These are phyloP conservation scores for Ivindomyrus marchei DNA, from an alignment of 2,113 vertebrate genomes.

Conservation along the genomic window DNA sequence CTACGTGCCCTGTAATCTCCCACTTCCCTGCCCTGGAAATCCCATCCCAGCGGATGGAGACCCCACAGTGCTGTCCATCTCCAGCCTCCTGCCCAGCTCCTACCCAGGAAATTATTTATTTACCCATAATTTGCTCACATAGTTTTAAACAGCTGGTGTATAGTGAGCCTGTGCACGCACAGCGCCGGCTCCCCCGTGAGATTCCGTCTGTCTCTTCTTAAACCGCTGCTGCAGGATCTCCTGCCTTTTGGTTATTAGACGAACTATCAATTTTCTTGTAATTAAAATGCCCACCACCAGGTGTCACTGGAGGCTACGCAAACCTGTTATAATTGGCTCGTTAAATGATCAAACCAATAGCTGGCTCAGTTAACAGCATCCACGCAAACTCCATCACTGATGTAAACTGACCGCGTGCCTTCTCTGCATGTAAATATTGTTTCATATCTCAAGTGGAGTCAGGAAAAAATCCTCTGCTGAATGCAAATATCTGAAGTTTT, in stretches of 20 bases:
- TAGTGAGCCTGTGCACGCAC: background rate
- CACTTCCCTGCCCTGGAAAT: slow-evolving; percentile 5
- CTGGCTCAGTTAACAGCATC: background rate
- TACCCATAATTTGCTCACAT: background rate
- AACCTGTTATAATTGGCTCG: background rate
- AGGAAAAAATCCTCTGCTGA: background rate
- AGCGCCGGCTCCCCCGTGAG: background rate
- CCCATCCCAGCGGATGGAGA: background rate
- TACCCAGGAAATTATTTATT: background rate
- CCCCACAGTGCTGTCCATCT: background rate
- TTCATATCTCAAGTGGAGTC: background rate
- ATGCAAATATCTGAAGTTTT: background rate
- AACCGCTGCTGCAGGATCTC: background rate
- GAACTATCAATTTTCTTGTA: background rate
- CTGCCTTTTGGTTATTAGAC: background rate
- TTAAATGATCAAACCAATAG: background rate
- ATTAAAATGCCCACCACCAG: slow-evolving; percentile 2
- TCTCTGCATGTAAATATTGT: slow-evolving; percentile 5
- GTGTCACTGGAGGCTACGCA: slow-evolving; percentile 10
- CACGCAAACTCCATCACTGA: background rate
- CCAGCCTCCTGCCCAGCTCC: background rate
- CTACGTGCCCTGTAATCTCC: slow-evolving; percentile 9
- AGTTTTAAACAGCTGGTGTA: background rate
- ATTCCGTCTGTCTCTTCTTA: background rate
- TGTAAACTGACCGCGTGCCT: background rate